Conservation (phyloP, 2,888 invertebrate species). For the Parnassius glacialis region DNA sequence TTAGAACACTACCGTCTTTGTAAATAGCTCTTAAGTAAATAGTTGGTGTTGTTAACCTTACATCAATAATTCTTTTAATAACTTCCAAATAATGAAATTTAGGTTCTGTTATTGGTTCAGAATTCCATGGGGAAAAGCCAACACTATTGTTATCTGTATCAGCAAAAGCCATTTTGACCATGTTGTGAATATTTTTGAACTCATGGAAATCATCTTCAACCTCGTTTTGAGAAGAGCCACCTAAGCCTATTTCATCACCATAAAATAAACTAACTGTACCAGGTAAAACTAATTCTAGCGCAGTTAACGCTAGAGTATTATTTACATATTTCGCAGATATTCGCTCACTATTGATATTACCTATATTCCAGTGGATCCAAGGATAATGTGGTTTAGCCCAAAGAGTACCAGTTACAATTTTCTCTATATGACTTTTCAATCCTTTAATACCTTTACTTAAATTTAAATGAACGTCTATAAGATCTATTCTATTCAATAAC, state of each 20-base stretch:
- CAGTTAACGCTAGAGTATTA: constrained; percentile 84
- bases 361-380: constrained; percentile 91
- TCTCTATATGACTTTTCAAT: constrained; percentile 81
- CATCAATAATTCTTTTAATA: constrained; percentile 80
- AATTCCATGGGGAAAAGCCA: constrained; percentile 84
- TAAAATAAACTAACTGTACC: constrained; percentile 94
- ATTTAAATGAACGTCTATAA: constrained; percentile 86
- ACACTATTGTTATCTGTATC: constrained; percentile 52
- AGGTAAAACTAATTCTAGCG: constrained; percentile 91
- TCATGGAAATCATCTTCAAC: constrained; percentile 81
- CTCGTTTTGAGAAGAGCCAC: constrained; percentile 73
- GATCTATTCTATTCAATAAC: constrained; percentile 84
- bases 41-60: constrained; percentile 84
- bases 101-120: constrained; percentile 72
- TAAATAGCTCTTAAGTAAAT: constrained; percentile 86
- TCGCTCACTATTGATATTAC: constrained; percentile 82
- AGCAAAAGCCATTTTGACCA: constrained; percentile 86
- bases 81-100: constrained; percentile 76
- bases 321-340: constrained; percentile 81
- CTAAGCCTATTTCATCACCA: constrained; percentile 92
- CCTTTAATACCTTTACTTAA: constrained; percentile 78
- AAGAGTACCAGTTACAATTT: constrained; percentile 78
- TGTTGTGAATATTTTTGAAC: constrained; percentile 83
- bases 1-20: constrained; percentile 82
- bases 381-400: constrained; percentile 84